Conservation (phyloP, 1,140 invertebrate species). For the Dendroctonus ponderosae region DNA sequence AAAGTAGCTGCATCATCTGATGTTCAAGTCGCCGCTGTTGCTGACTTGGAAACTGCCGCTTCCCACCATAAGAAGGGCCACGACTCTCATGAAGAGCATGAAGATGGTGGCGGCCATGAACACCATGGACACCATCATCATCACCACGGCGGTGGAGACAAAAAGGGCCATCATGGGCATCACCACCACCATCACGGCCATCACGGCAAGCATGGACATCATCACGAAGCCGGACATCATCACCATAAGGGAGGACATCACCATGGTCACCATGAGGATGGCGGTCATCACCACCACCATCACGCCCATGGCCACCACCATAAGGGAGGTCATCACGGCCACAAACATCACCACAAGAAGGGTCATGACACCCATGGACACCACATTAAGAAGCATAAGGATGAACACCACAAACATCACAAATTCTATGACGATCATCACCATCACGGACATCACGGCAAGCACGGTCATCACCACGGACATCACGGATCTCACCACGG, state of each 20-base stretch:
- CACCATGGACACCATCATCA: slow-evolving; percentile 63
- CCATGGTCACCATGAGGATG: slow-evolving; percentile 73
- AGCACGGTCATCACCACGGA: slow-evolving; percentile 68
- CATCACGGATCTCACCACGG: slow-evolving; percentile 68
- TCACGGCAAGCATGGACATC: slow-evolving; percentile 70
- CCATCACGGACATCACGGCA: slow-evolving; percentile 72
- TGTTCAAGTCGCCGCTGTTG: not conserved
- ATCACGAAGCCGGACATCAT: slow-evolving; percentile 69
- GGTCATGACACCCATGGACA: slow-evolving; percentile 70
- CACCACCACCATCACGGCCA: slow-evolving; percentile 68
- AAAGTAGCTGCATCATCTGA: not conserved
- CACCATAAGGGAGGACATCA: slow-evolving; percentile 71
- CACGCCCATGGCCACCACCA: slow-evolving; percentile 73
- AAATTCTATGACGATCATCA: slow-evolving; percentile 67
- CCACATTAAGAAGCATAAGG: slow-evolving; percentile 77
- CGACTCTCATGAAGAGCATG: slow-evolving; percentile 51
- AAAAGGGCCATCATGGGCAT: slow-evolving; percentile 66
- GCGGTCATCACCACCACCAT: slow-evolving; percentile 66
- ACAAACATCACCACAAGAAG: slow-evolving; percentile 68
- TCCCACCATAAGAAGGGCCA: slow-evolving; percentile 44
- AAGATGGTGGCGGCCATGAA: slow-evolving; percentile 63
- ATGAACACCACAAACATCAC: slow-evolving; percentile 71
- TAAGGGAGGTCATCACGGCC: slow-evolving; percentile 67
- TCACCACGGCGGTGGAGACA: slow-evolving; percentile 63
- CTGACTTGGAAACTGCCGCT: slow-evolving; percentile 21